phyloP scores from a whole-genome alignment of 2,797 vertebrate species.

The Trachurus trachurus region DNA sequence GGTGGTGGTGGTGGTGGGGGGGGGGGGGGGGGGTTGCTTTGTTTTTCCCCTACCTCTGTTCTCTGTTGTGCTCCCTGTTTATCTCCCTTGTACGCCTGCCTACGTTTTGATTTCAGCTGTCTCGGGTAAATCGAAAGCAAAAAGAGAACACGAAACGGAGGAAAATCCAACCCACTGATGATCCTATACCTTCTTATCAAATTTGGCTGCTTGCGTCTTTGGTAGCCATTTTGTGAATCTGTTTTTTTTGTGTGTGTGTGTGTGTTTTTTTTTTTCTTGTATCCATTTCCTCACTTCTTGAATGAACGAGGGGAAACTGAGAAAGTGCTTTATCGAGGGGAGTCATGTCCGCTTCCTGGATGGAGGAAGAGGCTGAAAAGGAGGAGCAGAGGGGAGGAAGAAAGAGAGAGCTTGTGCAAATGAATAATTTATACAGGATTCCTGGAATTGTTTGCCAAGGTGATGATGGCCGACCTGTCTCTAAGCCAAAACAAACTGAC shows the following conservation, averaged over 20 bases:
- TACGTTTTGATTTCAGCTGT: constrained; percentile 34
- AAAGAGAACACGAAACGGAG: neutral
- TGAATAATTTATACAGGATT: constrained; percentile 90
- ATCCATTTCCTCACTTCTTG: constrained; percentile 67
- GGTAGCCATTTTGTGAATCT: constrained; percentile 52
- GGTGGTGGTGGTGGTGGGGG: neutral
- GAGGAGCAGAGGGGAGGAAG: constrained; percentile 38
- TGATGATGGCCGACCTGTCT: constrained; percentile 88
- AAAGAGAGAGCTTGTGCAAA: constrained; percentile 80
- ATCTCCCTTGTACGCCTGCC: constrained; percentile 29
- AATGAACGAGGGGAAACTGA: constrained; percentile 41
- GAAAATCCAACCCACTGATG: neutral
- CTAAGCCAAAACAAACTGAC: constrained; percentile 87
- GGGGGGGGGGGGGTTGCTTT: constrained; percentile 37
- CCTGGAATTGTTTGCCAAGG: constrained; percentile 90
- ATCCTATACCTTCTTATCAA: neutral
- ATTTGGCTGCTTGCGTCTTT: neutral
- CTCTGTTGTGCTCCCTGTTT: constrained; percentile 56
- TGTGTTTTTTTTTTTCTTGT: neutral
- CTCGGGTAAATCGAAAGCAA: constrained; percentile 37
- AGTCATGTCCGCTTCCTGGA: constrained; percentile 67
- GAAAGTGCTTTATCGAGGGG: constrained; percentile 70
- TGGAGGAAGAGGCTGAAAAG: constrained; percentile 58
- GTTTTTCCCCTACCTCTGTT: constrained; percentile 59
- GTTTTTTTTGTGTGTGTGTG: neutral